Percentiles rank a stretch among this genome's conserved stretches.
Conservation (phyloP, 2,888 invertebrate genomes). For the Philhelius pedissequus region DNA sequence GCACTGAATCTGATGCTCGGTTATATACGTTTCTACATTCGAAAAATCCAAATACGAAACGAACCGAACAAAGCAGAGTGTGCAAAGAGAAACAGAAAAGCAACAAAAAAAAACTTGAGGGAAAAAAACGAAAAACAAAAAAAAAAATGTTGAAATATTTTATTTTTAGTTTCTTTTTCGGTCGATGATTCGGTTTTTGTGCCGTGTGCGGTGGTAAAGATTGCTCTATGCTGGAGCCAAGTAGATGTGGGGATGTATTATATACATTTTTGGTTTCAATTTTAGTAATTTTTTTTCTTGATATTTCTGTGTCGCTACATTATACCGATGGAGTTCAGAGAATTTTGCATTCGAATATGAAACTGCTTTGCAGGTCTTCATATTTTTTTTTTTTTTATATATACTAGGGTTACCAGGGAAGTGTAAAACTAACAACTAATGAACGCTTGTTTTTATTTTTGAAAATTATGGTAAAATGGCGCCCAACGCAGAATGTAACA, state of each 20-base stretch:
- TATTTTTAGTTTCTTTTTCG: slow-evolving; percentile 69
- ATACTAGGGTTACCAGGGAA: slow-evolving; percentile 54
- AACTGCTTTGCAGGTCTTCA: slow-evolving; percentile 42
- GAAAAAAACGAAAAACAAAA: slow-evolving; percentile 53
- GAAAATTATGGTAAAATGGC: background rate
- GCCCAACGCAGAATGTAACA: background rate
- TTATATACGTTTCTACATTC: slow-evolving; percentile 54
- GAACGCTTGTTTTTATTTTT: background rate
- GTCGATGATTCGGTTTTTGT: slow-evolving; percentile 68
- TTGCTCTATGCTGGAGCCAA: slow-evolving; percentile 57
- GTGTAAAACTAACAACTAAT: no score
- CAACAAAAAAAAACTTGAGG: slow-evolving; percentile 37
- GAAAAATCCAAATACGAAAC: slow-evolving; percentile 60
- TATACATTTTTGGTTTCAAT: slow-evolving; percentile 9
- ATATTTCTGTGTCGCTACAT: slow-evolving; percentile 49
- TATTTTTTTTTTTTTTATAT: background rate
- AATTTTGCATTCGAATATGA: slow-evolving; percentile 51
- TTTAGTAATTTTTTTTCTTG: slow-evolving; percentile 9
- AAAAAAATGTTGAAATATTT: slow-evolving; percentile 67
- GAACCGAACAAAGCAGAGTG: slow-evolving; percentile 64
- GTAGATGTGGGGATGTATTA: slow-evolving; percentile 39
- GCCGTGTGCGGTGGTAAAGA: slow-evolving; percentile 66
- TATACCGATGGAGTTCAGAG: slow-evolving; percentile 43
- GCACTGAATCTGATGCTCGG: slow-evolving; percentile 59
- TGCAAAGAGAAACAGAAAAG: slow-evolving; percentile 61